Evolutionary conservation across 2,113 vertebrate genomes (phyloP).

Genomic region (Phainopepla nitens): DNA sequence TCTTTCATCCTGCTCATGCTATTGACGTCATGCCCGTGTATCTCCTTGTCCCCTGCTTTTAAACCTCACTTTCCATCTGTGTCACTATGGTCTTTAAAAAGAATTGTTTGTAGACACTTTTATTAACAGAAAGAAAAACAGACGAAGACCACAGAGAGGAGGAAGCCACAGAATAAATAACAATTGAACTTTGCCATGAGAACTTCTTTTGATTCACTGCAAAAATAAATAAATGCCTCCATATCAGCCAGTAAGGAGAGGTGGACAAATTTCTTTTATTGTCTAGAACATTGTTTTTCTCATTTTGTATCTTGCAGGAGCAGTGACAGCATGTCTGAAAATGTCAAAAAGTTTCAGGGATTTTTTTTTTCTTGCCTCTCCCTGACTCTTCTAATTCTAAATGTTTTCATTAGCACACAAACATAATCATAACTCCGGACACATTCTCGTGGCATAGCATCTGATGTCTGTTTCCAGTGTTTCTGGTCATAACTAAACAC

Average conservation of each 20-base stretch:
- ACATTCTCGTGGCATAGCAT: not conserved
- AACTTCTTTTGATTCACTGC: constrained; percentile 18
- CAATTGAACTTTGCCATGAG: not conserved
- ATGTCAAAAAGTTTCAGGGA: fast-evolving
- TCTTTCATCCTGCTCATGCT: not conserved
- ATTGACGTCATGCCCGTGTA: not conserved
- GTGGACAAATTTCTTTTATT: not conserved
- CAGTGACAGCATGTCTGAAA: not conserved
- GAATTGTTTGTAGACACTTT: constrained; percentile 8
- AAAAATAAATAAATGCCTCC: constrained; percentile 32
- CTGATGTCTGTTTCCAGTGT: not conserved
- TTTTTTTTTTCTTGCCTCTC: not conserved
- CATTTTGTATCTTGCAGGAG: not conserved
- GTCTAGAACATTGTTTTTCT: constrained; percentile 9
- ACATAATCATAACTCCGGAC: not conserved
- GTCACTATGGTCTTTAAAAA: not conserved
- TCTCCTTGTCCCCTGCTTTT: not conserved
- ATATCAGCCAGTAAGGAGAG: not conserved
- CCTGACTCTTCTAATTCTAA: not conserved
- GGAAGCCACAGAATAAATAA: constrained; percentile 44
- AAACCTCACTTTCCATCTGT: not conserved
- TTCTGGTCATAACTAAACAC: not conserved
- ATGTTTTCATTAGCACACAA: not conserved
- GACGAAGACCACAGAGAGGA: constrained; percentile 13
- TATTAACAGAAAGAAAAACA: constrained; percentile 19